Evolutionary conservation across 2,113 vertebrate species (phyloP).

Genomic region (Uropsilus gracilis): DNA sequence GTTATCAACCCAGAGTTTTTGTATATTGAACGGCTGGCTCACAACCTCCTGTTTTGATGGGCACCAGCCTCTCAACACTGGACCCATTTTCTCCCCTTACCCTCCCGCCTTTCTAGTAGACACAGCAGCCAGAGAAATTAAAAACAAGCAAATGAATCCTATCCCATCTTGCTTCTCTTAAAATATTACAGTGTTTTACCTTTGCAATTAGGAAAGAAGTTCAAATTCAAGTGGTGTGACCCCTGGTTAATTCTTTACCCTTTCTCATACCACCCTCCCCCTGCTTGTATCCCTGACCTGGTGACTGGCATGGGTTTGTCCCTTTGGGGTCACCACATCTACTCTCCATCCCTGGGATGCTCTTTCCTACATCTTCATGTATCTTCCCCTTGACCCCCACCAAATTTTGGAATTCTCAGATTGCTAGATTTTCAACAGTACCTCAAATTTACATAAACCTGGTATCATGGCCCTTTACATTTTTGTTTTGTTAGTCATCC

Average conservation of each 20-base stretch:
- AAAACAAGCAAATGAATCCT: not conserved
- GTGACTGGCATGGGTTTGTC: not conserved
- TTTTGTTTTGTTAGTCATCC: not conserved
- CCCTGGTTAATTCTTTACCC: not conserved
- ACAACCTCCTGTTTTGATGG: not conserved
- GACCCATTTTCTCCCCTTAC: not conserved
- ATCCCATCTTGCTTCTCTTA: not conserved
- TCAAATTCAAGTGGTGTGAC: not conserved
- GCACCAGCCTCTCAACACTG: not conserved
- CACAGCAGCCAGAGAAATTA: not conserved
- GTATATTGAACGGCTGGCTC: not conserved
- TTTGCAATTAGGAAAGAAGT: not conserved
- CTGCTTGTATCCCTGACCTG: not conserved
- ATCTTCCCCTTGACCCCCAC: not conserved
- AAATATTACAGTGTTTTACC: not conserved
- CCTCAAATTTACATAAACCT: not conserved
- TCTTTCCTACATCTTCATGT: not conserved
- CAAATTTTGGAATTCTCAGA: not conserved
- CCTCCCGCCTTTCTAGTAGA: too few relatives aligned
- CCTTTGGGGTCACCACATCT: not conserved
- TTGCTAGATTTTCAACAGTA: not conserved
- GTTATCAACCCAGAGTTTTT: not conserved
- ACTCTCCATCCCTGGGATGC: not conserved
- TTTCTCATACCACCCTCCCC: not conserved
- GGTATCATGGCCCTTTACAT: not conserved